phyloP scores from a whole-genome alignment of 2,888 invertebrate genomes.

The Oscheius sp. region DNA sequence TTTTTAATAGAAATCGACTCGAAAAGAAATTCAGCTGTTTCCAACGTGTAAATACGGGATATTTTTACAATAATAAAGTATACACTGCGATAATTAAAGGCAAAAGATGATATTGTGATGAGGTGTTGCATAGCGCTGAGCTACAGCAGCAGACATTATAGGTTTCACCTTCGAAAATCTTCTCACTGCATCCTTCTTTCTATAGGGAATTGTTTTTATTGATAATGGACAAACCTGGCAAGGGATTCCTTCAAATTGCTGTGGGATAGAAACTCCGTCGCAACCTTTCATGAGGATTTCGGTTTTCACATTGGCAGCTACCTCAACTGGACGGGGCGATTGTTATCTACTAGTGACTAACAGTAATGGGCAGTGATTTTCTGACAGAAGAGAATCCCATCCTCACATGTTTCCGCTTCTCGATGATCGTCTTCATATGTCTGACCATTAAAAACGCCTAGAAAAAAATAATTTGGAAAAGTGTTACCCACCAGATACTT shows the following conservation, averaged over 20 bases:
- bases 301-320: neutral
- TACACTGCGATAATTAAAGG: neutral
- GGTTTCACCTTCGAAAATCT: neutral
- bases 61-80: slow-evolving; percentile 11
- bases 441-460: neutral
- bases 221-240: slow-evolving; percentile 15
- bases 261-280: slow-evolving; percentile 1
- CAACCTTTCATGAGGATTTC: slow-evolving; percentile 24
- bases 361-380: slow-evolving; percentile 25
- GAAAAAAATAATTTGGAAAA: neutral
- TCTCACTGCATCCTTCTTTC: slow-evolving; percentile 16
- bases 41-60: slow-evolving; percentile 38
- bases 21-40: slow-evolving; percentile 62
- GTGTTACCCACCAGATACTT: neutral
- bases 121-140: neutral
- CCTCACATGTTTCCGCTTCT: slow-evolving; percentile 8
- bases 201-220: no score
- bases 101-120: neutral
- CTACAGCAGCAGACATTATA: slow-evolving; percentile 26
- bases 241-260: slow-evolving; percentile 14
- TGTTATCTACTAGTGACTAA: neutral
- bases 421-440: slow-evolving; percentile 1
- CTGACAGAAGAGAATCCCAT: slow-evolving; percentile 11
- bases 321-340: neutral
- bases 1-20: slow-evolving; percentile 67